Base-by-base conservation (phyloP, 2,797 vertebrate genomes). In the Sandelia bainsii region DNA sequence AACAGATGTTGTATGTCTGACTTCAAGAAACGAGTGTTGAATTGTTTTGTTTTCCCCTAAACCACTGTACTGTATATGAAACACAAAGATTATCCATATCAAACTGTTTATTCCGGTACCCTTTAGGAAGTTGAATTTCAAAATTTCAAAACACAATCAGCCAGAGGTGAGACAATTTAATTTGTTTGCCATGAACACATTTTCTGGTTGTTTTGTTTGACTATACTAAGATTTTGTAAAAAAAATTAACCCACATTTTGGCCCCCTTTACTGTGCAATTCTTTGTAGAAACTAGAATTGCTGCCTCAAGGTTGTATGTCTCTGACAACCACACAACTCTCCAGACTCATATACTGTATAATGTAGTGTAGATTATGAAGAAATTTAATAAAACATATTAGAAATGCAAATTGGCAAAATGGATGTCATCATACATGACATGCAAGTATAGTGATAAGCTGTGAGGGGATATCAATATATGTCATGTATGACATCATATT, bases 1-100 rank as follows among this genome's bases (percentile, higher is more conserved):
- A 67, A 68, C 62, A 74, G 59, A 53, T 75, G 53, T 73, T 67
- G 25, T 60, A 62, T 39, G 32, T 52, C 48, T 40, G 37, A 63
- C 45, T 63, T 42, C 19, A 50, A 42, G 20, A 50, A 32, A 42
- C 22, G 17, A 19, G 37, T 46, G 39, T 39, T 25, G 58, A 40
- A 23, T 20, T 23, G 20, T 27, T 68, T 14, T 9, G 23, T 45
- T 27, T 22, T 25, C n/a, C n/a, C 3, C 12, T 16, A 27, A 46
- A 16, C 44, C 51, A 52, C 4, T 59, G 22, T 46, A 46, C 4
- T 59, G 22, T 46, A 46, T 37, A 46, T 27, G 19, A 19, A 12
- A 22, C 53, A 44, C 20, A 65, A 45, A 45, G n/a, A 60, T 7
- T 8, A 39, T 42, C 56, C 9, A 9, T 29, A 50, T 37, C 22